phyloP scores from a whole-genome alignment of 2,113 vertebrate genomes.

The Pelvicachromis taeniatus region DNA sequence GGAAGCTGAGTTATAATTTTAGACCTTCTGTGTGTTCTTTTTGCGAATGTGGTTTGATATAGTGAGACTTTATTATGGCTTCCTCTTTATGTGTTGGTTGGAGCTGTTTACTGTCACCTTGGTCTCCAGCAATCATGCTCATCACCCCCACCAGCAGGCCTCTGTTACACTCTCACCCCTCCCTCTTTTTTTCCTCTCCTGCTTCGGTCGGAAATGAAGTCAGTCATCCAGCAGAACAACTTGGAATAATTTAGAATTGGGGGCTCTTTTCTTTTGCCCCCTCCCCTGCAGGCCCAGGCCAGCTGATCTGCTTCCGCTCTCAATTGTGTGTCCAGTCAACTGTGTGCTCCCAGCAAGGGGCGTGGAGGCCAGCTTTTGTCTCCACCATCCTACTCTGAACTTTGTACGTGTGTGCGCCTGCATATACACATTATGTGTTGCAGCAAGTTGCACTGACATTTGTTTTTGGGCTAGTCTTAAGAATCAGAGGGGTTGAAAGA shows the following conservation, averaged over 20 bases:
- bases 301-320: constrained; percentile 75
- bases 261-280: constrained; percentile 51
- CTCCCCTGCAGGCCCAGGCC: constrained; percentile 49
- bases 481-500: not conserved
- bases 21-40: not conserved
- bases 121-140: constrained; percentile 31
- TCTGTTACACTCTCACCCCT: constrained; percentile 33
- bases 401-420: constrained; percentile 30
- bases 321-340: constrained; percentile 74
- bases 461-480: not conserved
- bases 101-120: constrained; percentile 35
- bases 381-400: constrained; percentile 41
- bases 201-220: constrained; percentile 74
- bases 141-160: constrained; percentile 1
- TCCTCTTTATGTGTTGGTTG: constrained; percentile 1
- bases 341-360: constrained; percentile 69
- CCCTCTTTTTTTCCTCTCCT: constrained; percentile 46
- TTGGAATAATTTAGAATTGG: constrained; percentile 72
- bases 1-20: not conserved
- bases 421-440: not conserved
- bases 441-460: constrained; percentile 23
- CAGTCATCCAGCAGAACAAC: constrained; percentile 78
- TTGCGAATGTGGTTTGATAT: not conserved
- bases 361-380: constrained; percentile 63
- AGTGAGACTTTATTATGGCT: not conserved